Conservation (phyloP, 1,140 invertebrate genomes). For the Drosophila equinoxialis region DNA sequence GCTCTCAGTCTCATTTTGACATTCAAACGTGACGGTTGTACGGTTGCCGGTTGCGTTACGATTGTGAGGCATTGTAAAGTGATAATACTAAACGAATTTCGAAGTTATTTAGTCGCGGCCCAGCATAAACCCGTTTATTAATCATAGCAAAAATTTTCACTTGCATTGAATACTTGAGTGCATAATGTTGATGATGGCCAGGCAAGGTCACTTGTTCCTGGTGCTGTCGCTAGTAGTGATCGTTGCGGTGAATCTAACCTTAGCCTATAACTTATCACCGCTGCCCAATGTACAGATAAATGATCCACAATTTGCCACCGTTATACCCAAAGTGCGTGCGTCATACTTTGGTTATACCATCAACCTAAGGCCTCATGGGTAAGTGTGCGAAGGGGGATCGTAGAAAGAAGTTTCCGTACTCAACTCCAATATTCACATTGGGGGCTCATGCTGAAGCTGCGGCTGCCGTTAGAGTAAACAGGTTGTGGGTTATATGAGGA, state of each 20-base stretch:
- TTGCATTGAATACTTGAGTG: neutral
- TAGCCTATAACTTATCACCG: slow-evolving; percentile 76
- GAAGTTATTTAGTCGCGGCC: slow-evolving; percentile 9
- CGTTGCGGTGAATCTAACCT: neutral
- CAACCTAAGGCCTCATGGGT: slow-evolving; percentile 71
- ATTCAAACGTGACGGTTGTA: slow-evolving; percentile 31
- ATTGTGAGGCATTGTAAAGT: slow-evolving; percentile 1
- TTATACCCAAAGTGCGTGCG: slow-evolving; percentile 71
- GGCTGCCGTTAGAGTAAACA: slow-evolving; percentile 56
- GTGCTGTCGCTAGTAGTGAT: slow-evolving; percentile 23
- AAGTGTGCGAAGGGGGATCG: slow-evolving; percentile 30
- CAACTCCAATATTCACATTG: slow-evolving; percentile 22
- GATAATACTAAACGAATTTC: slow-evolving; percentile 39
- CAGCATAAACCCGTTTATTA: slow-evolving; percentile 38
- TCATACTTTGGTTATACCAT: slow-evolving; percentile 82
- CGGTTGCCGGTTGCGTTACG: slow-evolving; percentile 12
- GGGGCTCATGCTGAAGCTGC: neutral
- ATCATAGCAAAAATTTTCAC: slow-evolving; percentile 20
- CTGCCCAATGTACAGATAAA: slow-evolving; percentile 67
- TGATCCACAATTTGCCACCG: slow-evolving; percentile 67
- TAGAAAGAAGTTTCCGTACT: neutral
- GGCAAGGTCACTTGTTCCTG: slow-evolving; percentile 35
- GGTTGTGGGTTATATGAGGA: slow-evolving; percentile 46
- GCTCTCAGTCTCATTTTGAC: slow-evolving; percentile 32
- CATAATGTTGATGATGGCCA: slow-evolving; percentile 26